Conservation (phyloP, 1,140 invertebrate genomes). For the Drosophila mojavensis region DNA sequence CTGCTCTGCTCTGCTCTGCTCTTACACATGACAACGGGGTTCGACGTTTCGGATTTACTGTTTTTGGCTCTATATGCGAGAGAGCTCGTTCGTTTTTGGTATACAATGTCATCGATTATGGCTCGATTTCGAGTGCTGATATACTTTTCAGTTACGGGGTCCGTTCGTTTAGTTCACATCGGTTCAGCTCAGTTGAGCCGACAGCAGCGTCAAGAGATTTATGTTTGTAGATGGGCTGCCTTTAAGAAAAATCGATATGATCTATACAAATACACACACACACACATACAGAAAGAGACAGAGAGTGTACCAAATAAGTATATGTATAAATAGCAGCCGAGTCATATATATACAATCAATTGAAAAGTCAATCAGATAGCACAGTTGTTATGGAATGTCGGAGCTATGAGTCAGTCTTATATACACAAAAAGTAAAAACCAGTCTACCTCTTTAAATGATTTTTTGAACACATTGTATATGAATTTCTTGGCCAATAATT, state of each 20-base stretch:
- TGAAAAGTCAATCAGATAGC: constrained; percentile 41
- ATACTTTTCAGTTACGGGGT: constrained; percentile 30
- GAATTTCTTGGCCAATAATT: too few relatives aligned
- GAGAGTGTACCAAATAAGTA: constrained; percentile 18
- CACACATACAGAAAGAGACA: constrained; percentile 10
- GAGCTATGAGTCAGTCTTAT: constrained; percentile 11
- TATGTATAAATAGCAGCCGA: constrained; percentile 20
- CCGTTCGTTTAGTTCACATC: constrained; percentile 6
- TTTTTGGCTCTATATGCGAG: constrained; percentile 53
- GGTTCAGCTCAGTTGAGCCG: constrained; percentile 11
- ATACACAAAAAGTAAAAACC: constrained; percentile 21
- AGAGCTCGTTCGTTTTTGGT: constrained; percentile 58
- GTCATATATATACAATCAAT: constrained; percentile 20
- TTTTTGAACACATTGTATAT: neutral
- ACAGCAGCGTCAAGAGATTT: constrained; percentile 43
- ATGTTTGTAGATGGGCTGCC: constrained; percentile 48
- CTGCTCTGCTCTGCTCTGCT: neutral
- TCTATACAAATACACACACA: constrained; percentile 24
- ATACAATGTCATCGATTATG: constrained; percentile 73
- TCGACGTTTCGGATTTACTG: constrained; percentile 27
- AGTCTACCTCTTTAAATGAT: constrained; percentile 10
- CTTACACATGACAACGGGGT: constrained; percentile 7
- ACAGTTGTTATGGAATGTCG: constrained; percentile 28
- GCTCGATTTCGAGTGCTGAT: constrained; percentile 34
- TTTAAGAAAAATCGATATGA: constrained; percentile 45